Evolutionary conservation across 1,140 invertebrate species (phyloP).

Genomic region (Venturia canescens): DNA sequence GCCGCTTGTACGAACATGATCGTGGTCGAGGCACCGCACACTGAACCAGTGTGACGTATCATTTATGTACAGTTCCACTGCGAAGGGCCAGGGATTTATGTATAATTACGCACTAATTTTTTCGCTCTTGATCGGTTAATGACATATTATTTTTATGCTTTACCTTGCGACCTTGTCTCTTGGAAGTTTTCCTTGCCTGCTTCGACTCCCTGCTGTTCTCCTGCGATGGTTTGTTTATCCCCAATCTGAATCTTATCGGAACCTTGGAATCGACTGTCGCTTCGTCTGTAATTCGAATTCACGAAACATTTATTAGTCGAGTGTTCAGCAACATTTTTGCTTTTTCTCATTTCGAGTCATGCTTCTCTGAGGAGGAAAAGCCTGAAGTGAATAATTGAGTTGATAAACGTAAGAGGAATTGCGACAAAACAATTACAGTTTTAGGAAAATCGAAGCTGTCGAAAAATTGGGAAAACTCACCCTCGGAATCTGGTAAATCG

Average conservation of each 20-base stretch:
- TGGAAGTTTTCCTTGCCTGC: slow-evolving; percentile 65
- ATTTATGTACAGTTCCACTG: slow-evolving; percentile 34
- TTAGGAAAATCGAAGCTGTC: too few species aligned
- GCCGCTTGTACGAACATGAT: slow-evolving; percentile 14
- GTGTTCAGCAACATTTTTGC: too few species aligned
- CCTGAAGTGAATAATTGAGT: too few species aligned
- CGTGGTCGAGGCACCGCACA: slow-evolving; percentile 17
- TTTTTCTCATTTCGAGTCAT: too few species aligned
- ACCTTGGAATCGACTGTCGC: slow-evolving; percentile 65
- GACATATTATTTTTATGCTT: slow-evolving; percentile 68
- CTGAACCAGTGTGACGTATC: slow-evolving; percentile 5
- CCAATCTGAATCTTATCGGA: slow-evolving; percentile 66
- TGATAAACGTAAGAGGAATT: too few species aligned
- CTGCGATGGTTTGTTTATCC: slow-evolving; percentile 65
- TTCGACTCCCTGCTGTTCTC: slow-evolving; percentile 64
- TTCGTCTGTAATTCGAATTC: slow-evolving; percentile 60
- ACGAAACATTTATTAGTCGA: slow-evolving; percentile 5
- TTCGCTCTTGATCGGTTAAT: slow-evolving; percentile 61
- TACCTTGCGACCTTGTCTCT: slow-evolving; percentile 71
- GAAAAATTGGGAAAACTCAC: slow-evolving; percentile 48
- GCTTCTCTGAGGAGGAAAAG: too few species aligned
- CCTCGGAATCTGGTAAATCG: slow-evolving; percentile 69
- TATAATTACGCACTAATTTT: slow-evolving; percentile 42
- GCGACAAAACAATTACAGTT: too few species aligned
- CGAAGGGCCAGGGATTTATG: slow-evolving; percentile 10